phyloP scores from a whole-genome alignment of 2,797 vertebrate genomes.

The Anabas testudineus region DNA sequence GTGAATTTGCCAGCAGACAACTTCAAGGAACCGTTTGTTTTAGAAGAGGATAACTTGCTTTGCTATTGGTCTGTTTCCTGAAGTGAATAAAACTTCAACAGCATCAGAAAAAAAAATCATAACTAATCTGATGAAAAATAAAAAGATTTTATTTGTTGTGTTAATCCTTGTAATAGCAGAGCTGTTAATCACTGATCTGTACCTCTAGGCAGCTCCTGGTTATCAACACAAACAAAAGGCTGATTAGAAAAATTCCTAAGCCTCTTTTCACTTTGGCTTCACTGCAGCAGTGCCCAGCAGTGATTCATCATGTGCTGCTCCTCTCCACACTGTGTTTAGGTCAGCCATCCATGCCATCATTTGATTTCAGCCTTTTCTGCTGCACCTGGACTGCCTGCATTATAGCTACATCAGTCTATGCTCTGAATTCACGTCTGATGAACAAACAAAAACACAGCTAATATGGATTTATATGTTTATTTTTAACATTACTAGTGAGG shows the following conservation, averaged over 20 bases:
- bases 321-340: constrained; percentile 49
- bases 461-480: no score
- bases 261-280: constrained; percentile 23
- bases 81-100: not conserved
- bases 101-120: not conserved
- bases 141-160: not conserved
- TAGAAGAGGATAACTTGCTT: no score
- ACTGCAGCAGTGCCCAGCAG: constrained; percentile 49
- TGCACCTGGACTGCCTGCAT: constrained; percentile 48
- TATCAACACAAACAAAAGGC: constrained; percentile 6
- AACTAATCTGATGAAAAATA: not conserved
- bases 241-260: constrained; percentile 7
- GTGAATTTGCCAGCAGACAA: no score
- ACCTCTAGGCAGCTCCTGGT: constrained; percentile 2
- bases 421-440: constrained; percentile 10
- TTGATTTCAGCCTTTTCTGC: constrained; percentile 49
- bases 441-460: constrained; percentile 26
- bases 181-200: constrained; percentile 16
- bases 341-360: constrained; percentile 49
- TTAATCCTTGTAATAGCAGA: not conserved
- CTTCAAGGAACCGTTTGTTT: no score
- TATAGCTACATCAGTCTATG: not conserved
- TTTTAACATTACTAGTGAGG: not conserved
- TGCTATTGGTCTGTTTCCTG: not conserved
- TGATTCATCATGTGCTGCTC: constrained; percentile 58